These are phyloP conservation scores for Oreocharis arfaki DNA, from an alignment of 2,113 vertebrate genomes.

Conservation along the genomic window DNA sequence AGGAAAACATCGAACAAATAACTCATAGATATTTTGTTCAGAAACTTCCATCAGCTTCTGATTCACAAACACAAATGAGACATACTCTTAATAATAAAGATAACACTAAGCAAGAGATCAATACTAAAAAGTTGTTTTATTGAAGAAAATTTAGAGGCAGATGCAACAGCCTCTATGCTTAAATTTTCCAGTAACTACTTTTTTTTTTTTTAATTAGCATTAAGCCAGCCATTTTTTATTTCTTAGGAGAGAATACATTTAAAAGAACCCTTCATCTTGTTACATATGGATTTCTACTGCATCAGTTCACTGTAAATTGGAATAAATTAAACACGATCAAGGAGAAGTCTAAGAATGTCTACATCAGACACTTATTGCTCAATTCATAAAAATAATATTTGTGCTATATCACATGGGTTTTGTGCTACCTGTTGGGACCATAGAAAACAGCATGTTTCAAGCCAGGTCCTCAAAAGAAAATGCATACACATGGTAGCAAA, in stretches of 20 bases:
- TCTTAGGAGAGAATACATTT: slow-evolving; percentile 12
- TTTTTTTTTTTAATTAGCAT: neutral
- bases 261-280: neutral
- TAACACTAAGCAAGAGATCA: neutral
- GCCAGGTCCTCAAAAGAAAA: neutral
- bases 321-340: neutral
- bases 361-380: neutral
- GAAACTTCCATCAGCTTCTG: slow-evolving; percentile 22
- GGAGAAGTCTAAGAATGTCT: neutral
- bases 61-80: slow-evolving; percentile 42
- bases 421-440: neutral
- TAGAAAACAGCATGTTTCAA: neutral
- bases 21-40: neutral
- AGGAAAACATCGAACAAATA: slow-evolving; percentile 35
- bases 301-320: neutral
- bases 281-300: neutral
- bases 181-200: neutral
- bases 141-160: neutral
- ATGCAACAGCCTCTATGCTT: neutral
- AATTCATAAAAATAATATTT: slow-evolving; percentile 22
- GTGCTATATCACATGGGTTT: neutral
- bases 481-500: neutral
- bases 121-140: neutral
- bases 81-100: neutral
- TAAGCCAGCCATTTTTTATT: neutral